These are phyloP conservation scores for Araneus ventricosus DNA, from an alignment of 1,140 invertebrate species.

Conservation along the genomic window DNA sequence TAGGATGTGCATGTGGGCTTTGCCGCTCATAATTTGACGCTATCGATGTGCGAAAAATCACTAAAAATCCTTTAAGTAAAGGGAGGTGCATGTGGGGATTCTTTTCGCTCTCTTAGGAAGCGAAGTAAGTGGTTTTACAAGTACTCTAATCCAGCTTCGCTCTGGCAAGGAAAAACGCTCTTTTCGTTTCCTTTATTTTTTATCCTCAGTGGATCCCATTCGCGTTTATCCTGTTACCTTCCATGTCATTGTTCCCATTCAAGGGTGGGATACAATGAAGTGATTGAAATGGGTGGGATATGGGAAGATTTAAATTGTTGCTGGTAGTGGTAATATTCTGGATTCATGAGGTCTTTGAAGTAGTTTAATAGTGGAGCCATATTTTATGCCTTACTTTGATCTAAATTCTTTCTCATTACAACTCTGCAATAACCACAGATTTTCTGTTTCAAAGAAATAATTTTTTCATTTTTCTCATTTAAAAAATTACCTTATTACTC, in stretches of 20 bases:
- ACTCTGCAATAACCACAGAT: too few species aligned
- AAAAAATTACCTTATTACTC: too few species aligned
- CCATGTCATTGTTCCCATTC: background rate
- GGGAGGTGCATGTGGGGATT: background rate
- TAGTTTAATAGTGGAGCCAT: too few species aligned
- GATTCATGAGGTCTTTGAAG: too few species aligned
- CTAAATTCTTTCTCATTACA: too few species aligned
- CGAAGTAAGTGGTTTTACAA: conserved; percentile 39
- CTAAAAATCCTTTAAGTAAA: conserved; percentile 22
- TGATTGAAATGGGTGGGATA: background rate
- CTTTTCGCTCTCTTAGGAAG: background rate
- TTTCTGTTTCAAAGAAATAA: too few species aligned
- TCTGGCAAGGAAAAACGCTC: too few species aligned
- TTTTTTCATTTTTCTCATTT: too few species aligned
- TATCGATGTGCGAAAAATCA: too few species aligned
- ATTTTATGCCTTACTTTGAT: too few species aligned
- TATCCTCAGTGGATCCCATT: background rate
- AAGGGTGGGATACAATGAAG: background rate
- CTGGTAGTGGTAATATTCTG: background rate
- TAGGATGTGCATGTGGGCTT: too few species aligned
- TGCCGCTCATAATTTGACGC: too few species aligned
- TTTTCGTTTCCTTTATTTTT: background rate
- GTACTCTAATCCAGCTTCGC: conserved; percentile 1
- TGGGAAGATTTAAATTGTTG: background rate
- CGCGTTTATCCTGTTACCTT: background rate